Percentiles rank a stretch among this genome's conserved stretches.
Conservation (phyloP, 2,797 vertebrate species). For the Alauda arvensis region DNA sequence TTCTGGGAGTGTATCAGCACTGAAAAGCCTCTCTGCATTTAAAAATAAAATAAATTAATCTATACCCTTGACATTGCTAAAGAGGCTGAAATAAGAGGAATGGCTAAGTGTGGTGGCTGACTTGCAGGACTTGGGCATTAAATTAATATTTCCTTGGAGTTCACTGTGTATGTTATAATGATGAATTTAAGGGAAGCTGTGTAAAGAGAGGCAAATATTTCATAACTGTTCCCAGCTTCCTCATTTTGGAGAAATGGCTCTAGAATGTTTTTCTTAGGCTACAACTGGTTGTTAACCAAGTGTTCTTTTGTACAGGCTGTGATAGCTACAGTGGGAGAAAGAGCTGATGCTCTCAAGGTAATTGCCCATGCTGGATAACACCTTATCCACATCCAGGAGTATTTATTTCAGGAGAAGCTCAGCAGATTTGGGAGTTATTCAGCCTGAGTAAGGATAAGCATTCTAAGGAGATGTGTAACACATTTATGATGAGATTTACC, state of each 20-base stretch:
- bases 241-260: neutral
- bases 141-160: neutral
- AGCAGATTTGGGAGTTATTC: neutral
- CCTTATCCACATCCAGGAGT: neutral
- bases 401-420: neutral
- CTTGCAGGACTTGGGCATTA: neutral
- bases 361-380: neutral
- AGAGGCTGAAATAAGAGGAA: neutral
- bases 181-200: neutral
- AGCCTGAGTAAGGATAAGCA: neutral
- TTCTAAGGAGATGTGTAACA: neutral
- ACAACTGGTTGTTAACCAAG: neutral
- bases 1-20: neutral
- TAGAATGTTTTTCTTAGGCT: neutral
- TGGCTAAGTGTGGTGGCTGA: neutral
- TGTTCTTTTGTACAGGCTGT: neutral
- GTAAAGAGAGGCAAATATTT: neutral
- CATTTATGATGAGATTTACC: neutral
- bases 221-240: neutral
- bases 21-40: neutral
- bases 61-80: neutral
- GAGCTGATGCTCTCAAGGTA: neutral
- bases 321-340: neutral
- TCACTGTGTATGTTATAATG: fast-evolving
- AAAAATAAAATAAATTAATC: neutral